A percentile compares a stretch with the other conserved stretches of the same genome.
phyloP scores from a whole-genome alignment of 2,797 vertebrate species.

The Scleropages formosus region DNA sequence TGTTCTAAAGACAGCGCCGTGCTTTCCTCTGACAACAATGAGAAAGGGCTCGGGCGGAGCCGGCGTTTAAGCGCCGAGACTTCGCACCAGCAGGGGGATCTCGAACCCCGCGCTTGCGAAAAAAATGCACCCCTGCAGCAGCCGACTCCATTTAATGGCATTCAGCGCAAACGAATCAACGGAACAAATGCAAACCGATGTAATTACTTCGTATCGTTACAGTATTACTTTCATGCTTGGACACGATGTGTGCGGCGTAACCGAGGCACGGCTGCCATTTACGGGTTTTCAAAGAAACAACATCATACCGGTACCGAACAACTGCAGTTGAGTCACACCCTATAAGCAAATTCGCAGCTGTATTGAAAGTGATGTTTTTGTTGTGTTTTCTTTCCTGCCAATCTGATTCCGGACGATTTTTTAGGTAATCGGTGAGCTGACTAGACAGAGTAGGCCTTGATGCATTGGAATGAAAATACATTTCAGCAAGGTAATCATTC shows the following conservation, averaged over 20 bases:
- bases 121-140: too few relatives aligned
- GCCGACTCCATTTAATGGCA: too few relatives aligned
- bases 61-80: background rate
- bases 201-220: too few relatives aligned
- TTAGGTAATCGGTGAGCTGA: conserved; percentile 5
- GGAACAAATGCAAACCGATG: too few relatives aligned
- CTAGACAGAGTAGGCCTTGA: background rate
- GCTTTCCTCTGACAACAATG: conserved; percentile 28
- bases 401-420: background rate
- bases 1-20: conserved; percentile 36
- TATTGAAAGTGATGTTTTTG: too few relatives aligned
- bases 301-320: background rate
- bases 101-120: background rate
- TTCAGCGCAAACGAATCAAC: too few relatives aligned
- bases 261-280: too few relatives aligned
- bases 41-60: background rate
- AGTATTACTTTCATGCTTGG: too few relatives aligned
- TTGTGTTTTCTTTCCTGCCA: background rate
- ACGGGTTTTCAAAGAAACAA: too few relatives aligned
- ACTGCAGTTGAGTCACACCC: background rate
- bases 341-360: background rate
- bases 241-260: too few relatives aligned
- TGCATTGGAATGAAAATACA: conserved; percentile 15
- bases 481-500: conserved; percentile 26
- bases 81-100: background rate